Evolutionary conservation across 2,113 vertebrate genomes (phyloP).

Genomic region (Neotragus moschatus): DNA sequence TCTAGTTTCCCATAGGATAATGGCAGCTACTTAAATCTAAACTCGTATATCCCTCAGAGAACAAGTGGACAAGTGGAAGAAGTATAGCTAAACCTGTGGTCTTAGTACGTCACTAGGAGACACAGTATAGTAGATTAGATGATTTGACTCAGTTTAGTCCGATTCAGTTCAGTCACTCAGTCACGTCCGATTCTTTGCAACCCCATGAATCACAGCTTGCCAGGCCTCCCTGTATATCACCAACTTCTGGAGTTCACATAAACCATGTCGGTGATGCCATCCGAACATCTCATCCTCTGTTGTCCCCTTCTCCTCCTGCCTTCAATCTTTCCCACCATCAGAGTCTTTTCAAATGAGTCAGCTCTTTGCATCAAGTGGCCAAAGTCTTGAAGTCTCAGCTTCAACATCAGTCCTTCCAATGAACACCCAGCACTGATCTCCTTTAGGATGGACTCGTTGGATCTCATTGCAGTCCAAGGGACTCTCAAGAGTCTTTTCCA

Average conservation of each 20-base stretch:
- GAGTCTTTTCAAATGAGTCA: not conserved
- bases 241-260: not conserved
- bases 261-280: not conserved
- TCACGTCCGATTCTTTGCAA: rapidly evolving
- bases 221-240: not conserved
- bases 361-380: not conserved
- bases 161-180: not conserved
- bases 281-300: not conserved
- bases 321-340: not conserved
- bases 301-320: not conserved
- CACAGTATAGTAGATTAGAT: not conserved
- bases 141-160: not conserved
- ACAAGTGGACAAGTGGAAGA: not conserved
- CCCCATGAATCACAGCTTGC: not conserved
- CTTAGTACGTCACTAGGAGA: not conserved
- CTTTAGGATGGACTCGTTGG: not conserved
- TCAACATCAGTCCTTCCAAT: not conserved
- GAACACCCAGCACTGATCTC: not conserved
- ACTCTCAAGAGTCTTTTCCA: not conserved
- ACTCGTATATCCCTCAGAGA: not conserved
- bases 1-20: not conserved
- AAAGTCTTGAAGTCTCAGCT: not conserved
- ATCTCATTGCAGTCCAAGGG: not conserved
- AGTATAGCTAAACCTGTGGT: not conserved
- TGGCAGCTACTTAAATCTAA: not conserved